phyloP scores from a whole-genome alignment of 1,140 invertebrate genomes.

The Rhopalosiphum padi region DNA sequence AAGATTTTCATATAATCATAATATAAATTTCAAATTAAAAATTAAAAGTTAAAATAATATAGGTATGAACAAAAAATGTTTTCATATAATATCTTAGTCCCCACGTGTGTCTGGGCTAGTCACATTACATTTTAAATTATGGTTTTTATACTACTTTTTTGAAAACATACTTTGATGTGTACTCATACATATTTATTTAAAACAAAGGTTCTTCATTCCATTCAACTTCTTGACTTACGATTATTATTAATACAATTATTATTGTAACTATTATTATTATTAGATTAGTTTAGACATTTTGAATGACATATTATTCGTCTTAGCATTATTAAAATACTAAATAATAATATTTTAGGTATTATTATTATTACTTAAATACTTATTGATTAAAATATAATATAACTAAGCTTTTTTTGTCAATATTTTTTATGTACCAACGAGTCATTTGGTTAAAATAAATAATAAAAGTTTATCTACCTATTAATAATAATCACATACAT shows the following conservation, averaged over 20 bases:
- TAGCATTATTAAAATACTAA: not conserved
- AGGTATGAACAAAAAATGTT: not conserved
- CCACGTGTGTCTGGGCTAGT: not conserved
- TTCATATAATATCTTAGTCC: not conserved
- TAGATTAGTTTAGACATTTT: slow-evolving; percentile 38
- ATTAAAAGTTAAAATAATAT: no score
- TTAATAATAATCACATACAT: slow-evolving; percentile 24
- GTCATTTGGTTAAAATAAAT: slow-evolving; percentile 22
- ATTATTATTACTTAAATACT: slow-evolving; percentile 24
- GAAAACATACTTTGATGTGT: not conserved
- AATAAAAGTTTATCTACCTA: not conserved
- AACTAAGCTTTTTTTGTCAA: slow-evolving; percentile 11
- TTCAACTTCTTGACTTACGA: not conserved
- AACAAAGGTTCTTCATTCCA: not conserved
- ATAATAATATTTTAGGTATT: slow-evolving; percentile 5
- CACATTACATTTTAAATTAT: not conserved
- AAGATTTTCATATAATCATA: not conserved
- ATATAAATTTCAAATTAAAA: not conserved
- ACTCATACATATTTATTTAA: not conserved
- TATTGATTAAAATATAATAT: slow-evolving; percentile 18
- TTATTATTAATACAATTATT: slow-evolving; percentile 1
- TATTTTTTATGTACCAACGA: not conserved
- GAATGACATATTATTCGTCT: slow-evolving; percentile 1
- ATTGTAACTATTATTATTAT: slow-evolving; percentile 20
- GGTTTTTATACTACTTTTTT: not conserved